These are phyloP conservation scores for Thalassophryne amazonica DNA, from an alignment of 2,797 vertebrate species.

Conservation along the genomic window DNA sequence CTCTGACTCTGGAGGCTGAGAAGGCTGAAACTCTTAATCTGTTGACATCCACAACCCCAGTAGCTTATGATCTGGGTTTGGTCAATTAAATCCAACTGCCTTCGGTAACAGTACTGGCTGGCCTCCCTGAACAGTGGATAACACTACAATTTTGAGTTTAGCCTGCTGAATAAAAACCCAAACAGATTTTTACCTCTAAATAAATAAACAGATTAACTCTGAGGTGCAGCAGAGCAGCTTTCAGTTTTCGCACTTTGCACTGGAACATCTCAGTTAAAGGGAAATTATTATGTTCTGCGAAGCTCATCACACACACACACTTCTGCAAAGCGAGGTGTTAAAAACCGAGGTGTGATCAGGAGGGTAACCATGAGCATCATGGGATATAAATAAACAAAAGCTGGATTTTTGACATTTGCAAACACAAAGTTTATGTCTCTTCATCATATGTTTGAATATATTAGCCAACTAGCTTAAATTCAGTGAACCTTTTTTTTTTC, in stretches of 20 bases:
- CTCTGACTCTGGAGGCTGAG: slow-evolving; percentile 40
- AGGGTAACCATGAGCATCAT: not conserved
- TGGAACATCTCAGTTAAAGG: slow-evolving; percentile 17
- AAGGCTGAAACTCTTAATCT: slow-evolving; percentile 48
- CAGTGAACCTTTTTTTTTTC: too few relatives aligned
- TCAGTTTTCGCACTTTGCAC: slow-evolving; percentile 26
- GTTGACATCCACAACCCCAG: slow-evolving; percentile 12
- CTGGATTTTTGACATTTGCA: too few relatives aligned
- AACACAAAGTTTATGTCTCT: too few relatives aligned
- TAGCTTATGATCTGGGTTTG: slow-evolving; percentile 28
- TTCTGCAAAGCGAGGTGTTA: slow-evolving; percentile 39
- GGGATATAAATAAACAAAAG: too few relatives aligned
- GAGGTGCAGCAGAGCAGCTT: too few relatives aligned
- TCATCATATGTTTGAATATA: too few relatives aligned
- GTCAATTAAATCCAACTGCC: slow-evolving; percentile 46
- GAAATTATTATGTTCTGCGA: slow-evolving; percentile 27
- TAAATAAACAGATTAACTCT: too few relatives aligned
- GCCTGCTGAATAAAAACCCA: slow-evolving; percentile 5
- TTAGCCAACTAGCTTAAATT: too few relatives aligned
- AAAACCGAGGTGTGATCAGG: slow-evolving; percentile 10
- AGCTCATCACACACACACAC: slow-evolving; percentile 35
- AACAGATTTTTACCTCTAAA: too few relatives aligned
- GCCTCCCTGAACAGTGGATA: slow-evolving; percentile 23
- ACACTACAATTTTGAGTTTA: slow-evolving; percentile 19
- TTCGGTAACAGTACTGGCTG: slow-evolving; percentile 11